Evolutionary conservation across 2,113 vertebrate genomes (phyloP), one percentile per base, ranked within the genome.

Genomic region (Entelurus aequoreus): DNA sequence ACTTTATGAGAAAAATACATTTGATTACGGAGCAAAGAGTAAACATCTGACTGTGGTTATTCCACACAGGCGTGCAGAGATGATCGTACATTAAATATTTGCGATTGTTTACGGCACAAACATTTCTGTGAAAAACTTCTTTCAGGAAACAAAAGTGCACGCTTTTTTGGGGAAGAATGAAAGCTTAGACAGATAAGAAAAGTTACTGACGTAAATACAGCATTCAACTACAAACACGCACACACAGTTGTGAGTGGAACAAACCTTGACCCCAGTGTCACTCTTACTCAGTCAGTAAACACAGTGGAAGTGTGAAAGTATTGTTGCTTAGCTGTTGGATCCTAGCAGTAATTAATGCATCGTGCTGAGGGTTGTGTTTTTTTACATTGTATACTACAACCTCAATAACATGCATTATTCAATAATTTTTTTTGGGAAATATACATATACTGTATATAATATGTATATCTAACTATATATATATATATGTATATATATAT

Each of bases 21-120:
- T 73, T 55, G 40, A 68, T 53, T 46, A 47, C 58, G 35, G 60
- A 68, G 63, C 63, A 67, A 72, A 73, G 60, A 44, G 36, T 21
- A 69, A 55, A 7, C 38, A 19, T 35, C 10, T 62, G 11, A 40
- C 8, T 21, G 48, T 42, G 57, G 35, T 60, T 60, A 40, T 40
- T 63, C 15, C 14, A 44, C 51, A 60, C 11, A 62, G 40, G 21
- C 6, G 19, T 54, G 40, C 47, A 70, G 35, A 19, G 14, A 48
- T 47, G 15, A 16, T 53, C 35, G 54, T 6, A 51, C 4, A 3
- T 15, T 14, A 63, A 9, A 48, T 14, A 12, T 36, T 47, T 48
- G 4, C 9, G 48, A 9, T 48, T n/a, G 15, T 36, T 47, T 52
- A 3, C 13, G 49, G 42, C 42, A 42, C 19, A 66, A 66, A 62